Evolutionary conservation across 1,140 invertebrate genomes (phyloP).

Genomic region (Heliconius nattereri): DNA sequence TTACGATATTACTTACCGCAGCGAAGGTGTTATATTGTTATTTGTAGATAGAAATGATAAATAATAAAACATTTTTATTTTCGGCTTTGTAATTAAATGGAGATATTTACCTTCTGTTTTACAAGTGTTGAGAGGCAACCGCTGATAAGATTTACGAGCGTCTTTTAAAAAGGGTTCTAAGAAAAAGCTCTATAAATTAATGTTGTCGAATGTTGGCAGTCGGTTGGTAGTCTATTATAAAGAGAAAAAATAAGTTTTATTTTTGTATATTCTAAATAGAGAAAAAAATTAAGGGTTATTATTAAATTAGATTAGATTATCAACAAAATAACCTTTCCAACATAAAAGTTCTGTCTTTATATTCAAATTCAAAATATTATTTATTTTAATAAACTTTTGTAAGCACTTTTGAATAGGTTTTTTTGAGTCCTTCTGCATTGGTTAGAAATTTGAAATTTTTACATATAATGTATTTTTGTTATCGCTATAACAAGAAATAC

Average conservation of each 20-base stretch:
- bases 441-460: too few species aligned
- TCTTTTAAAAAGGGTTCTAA: constrained; percentile 10
- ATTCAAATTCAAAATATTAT: too few species aligned
- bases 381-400: too few species aligned
- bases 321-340: too few species aligned
- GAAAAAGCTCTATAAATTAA: constrained; percentile 3
- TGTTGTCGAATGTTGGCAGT: neutral
- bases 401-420: too few species aligned
- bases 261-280: neutral
- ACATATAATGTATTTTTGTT: too few species aligned
- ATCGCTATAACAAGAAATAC: too few species aligned
- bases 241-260: neutral
- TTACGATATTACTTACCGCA: neutral
- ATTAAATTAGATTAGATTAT: too few species aligned
- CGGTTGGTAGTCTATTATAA: neutral
- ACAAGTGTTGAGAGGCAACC: neutral
- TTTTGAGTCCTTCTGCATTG: too few species aligned
- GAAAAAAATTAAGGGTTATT: too few species aligned
- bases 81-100: neutral
- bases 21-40: neutral
- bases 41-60: neutral
- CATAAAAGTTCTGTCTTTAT: too few species aligned
- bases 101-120: neutral
- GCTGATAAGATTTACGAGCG: constrained; percentile 11
- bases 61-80: neutral